These are phyloP conservation scores for Oxyteleia sp. DNA, from an alignment of 2,888 invertebrate genomes.

Conservation along the genomic window DNA sequence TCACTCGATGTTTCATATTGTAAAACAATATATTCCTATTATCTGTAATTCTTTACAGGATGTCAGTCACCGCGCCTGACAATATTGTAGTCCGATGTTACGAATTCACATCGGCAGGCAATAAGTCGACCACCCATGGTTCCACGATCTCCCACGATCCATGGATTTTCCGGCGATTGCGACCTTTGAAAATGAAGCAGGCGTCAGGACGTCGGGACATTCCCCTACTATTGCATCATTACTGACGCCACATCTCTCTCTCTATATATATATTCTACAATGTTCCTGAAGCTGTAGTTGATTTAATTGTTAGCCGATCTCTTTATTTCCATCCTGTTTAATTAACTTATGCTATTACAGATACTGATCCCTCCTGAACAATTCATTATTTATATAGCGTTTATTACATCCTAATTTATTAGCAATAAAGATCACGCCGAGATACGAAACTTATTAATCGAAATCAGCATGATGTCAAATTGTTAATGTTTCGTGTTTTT, in stretches of 20 bases:
- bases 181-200: conserved; percentile 61
- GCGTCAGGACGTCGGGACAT: conserved; percentile 61
- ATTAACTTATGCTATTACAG: conserved; percentile 25
- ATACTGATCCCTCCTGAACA: conserved; percentile 7
- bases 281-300: conserved; percentile 19
- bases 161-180: conserved; percentile 61
- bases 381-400: conserved; percentile 4
- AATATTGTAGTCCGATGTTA: conserved; percentile 50
- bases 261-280: conserved; percentile 43
- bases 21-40: conserved; percentile 48
- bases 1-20: conserved; percentile 21
- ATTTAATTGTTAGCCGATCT: conserved; percentile 44
- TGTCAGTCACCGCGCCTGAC: conserved; percentile 39
- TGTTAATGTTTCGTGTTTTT: background rate
- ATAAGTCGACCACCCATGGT: conserved; percentile 66
- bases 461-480: background rate
- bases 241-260: conserved; percentile 58
- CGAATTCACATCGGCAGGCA: conserved; percentile 65
- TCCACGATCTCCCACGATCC: conserved; percentile 54
- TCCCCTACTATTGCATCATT: conserved; percentile 52
- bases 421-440: background rate
- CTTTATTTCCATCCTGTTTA: conserved; percentile 30
- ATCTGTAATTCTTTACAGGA: conserved; percentile 38
- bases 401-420: conserved; percentile 2
- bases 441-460: conserved; percentile 5